These are phyloP conservation scores for Pheosia tremula DNA, from an alignment of 2,888 invertebrate species.

Conservation along the genomic window DNA sequence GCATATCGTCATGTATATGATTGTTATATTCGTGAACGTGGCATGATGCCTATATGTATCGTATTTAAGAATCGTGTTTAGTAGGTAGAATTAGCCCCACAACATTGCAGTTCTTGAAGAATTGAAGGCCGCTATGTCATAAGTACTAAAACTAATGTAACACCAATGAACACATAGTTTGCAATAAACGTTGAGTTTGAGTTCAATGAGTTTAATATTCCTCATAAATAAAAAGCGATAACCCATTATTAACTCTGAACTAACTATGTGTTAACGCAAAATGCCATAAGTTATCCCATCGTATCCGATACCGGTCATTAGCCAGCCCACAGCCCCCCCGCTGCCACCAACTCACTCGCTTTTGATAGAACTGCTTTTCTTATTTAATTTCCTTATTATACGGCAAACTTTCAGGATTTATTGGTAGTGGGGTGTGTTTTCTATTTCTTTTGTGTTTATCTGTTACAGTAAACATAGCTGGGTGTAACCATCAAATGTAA, in stretches of 20 bases:
- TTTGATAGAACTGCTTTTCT: conserved; percentile 38
- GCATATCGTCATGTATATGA: no score
- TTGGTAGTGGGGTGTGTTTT: not conserved
- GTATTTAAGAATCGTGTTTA: no score
- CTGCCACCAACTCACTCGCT: conserved; percentile 13
- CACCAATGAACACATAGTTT: no score
- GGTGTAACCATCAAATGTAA: not conserved
- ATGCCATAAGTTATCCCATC: conserved; percentile 41
- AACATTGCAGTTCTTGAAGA: no score
- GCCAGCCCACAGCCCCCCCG: conserved; percentile 13
- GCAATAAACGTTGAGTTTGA: no score
- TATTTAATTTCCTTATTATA: conserved; percentile 3
- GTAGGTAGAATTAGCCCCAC: no score
- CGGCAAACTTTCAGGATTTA: not conserved
- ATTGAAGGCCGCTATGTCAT: no score
- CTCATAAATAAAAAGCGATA: not conserved
- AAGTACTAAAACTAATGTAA: no score
- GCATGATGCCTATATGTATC: no score
- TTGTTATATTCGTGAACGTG: no score
- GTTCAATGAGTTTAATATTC: no score
- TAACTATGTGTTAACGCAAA: conserved; percentile 16
- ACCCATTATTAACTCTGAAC: not conserved
- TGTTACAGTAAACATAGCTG: not conserved
- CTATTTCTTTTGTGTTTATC: not conserved
- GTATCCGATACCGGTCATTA: conserved; percentile 42